Base-by-base conservation (phyloP, 2,113 vertebrate species). In the Emberiza fucata region DNA sequence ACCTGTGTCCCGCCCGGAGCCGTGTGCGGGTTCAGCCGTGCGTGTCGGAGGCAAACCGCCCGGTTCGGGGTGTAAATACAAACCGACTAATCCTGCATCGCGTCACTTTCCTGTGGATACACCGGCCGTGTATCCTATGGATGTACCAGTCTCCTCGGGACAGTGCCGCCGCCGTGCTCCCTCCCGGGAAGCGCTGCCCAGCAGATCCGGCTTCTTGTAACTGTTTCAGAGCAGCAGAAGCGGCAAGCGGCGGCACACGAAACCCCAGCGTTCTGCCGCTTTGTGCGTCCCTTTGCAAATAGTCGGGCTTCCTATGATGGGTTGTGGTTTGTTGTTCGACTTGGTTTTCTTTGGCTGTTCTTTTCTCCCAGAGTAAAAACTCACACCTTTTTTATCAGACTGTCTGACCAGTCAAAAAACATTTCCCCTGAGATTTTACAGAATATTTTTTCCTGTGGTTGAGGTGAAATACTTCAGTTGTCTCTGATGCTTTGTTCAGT, bases 191-290 rank as follows among this genome's bases (percentile, higher is more conserved):
- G 33, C 11, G 9, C 42, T 20, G 42, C 25, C 5, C 75, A 4
- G 18, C 12, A 45, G 14, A 40, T 3, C 22, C 28, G 10, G 50
- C 75, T 48, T 21, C 35, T 17, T 6, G 11, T 6, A 4, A 8
- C 54, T 2, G 8, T 24, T 31, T 13, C 16, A 6, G 54, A 54
- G 44, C 59, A 33, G n/a, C 44, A 25, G 56, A 14, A 68, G 63
- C 29, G 39, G 33, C 50, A 13, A 65, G 61, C 0, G 42, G 59
- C 48, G 1, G 44, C 64, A 0, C 2, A 28, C 50, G 31, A 81
- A 14, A 5, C 11, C 11, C 0, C 16, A 1, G 56, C 0, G 35
- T 25, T 60, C 56, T 27, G 1, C n/a, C n/a, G n/a, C 22, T 8
- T 3, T 16, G 40, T 8, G 45, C 44, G 7, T 37, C 8, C n/a